Conservation (phyloP, 2,888 invertebrate genomes). For the Trichacis sp. region DNA sequence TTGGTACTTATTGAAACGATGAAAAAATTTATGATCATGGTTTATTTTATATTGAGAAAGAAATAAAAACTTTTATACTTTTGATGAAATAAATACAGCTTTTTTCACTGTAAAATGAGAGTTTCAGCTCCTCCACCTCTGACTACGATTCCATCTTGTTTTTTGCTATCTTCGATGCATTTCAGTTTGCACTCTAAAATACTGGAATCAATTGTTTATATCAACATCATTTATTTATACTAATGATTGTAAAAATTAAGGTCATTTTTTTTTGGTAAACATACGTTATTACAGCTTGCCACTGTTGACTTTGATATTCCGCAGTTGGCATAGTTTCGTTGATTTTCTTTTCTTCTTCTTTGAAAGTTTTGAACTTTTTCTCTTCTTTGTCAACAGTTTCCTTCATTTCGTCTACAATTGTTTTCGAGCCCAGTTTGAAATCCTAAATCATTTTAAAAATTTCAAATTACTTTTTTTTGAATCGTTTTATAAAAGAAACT, state of each 20-base stretch:
- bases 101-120: slow-evolving; percentile 69
- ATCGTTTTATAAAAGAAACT: neutral
- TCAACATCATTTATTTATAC: neutral
- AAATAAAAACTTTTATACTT: too few species aligned
- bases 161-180: slow-evolving; percentile 71
- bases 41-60: too few species aligned
- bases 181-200: slow-evolving; percentile 73
- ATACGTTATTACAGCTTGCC: slow-evolving; percentile 56
- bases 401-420: slow-evolving; percentile 70
- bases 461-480: neutral
- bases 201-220: slow-evolving; percentile 53
- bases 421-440: neutral
- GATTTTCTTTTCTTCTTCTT: slow-evolving; percentile 73
- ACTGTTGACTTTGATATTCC: slow-evolving; percentile 56
- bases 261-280: too few species aligned
- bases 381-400: slow-evolving; percentile 72
- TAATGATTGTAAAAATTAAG: too few species aligned
- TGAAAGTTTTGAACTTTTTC: slow-evolving; percentile 72
- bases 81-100: too few species aligned
- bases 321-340: slow-evolving; percentile 63
- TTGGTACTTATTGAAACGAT: too few species aligned
- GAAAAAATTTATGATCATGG: too few species aligned
- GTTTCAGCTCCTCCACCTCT: slow-evolving; percentile 76
- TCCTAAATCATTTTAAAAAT: neutral
- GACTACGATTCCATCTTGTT: slow-evolving; percentile 72